phyloP scores from a whole-genome alignment of 2,888 invertebrate genomes.

The Cancer borealis region DNA sequence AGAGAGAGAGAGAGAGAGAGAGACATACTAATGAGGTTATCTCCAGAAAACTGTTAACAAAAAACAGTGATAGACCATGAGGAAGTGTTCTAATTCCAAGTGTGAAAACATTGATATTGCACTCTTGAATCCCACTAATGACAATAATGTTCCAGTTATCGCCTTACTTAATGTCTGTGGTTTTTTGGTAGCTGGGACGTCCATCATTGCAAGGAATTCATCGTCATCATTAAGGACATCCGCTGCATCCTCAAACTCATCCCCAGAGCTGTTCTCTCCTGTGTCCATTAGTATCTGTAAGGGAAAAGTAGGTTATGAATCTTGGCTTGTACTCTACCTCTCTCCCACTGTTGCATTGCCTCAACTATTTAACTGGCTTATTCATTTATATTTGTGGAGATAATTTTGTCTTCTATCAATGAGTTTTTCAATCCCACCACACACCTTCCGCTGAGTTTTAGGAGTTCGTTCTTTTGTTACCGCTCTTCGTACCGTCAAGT shows the following conservation, averaged over 20 bases:
- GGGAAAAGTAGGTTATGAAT: background rate
- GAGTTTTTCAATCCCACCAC: background rate
- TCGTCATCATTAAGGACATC: conserved; percentile 93
- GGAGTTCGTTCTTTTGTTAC: conserved; percentile 79
- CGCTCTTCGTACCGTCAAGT: conserved; percentile 79
- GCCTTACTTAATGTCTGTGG: conserved; percentile 84
- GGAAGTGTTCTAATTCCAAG: too few relatives aligned
- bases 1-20: too few relatives aligned
- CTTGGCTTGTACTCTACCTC: background rate
- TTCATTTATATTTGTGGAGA: background rate
- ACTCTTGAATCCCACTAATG: too few relatives aligned
- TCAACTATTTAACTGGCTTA: background rate
- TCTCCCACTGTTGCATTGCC: background rate
- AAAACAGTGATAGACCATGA: too few relatives aligned
- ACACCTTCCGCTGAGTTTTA: conserved; percentile 80
- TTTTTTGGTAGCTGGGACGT: conserved; percentile 86
- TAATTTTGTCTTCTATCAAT: background rate
- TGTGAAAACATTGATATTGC: too few relatives aligned
- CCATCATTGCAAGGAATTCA: conserved; percentile 85
- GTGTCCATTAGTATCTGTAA: conserved; percentile 46
- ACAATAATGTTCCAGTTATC: too few relatives aligned
- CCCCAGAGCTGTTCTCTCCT: conserved; percentile 78
- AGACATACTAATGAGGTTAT: too few relatives aligned
- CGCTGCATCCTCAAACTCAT: conserved; percentile 92
- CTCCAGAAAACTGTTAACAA: too few relatives aligned